Percentiles rank a stretch among this genome's conserved stretches.
phyloP scores from a whole-genome alignment of 2,888 invertebrate genomes.

The Ceratothoa steindachneri region DNA sequence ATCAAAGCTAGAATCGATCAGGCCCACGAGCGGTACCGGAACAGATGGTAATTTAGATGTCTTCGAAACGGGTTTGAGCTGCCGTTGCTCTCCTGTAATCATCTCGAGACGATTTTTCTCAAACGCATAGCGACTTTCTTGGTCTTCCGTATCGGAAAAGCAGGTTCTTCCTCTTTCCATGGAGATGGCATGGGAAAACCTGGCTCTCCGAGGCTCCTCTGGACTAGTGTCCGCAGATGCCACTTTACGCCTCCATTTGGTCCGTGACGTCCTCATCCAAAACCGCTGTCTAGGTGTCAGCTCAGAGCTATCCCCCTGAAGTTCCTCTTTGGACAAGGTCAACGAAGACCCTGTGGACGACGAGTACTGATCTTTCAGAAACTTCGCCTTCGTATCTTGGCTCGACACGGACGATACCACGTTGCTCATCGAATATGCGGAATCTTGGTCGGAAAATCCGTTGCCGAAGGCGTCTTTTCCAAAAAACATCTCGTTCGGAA shows the following conservation, averaged over 20 bases:
- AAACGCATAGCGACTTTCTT: slow-evolving; percentile 26
- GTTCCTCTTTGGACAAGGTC: background rate
- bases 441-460: background rate
- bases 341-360: background rate
- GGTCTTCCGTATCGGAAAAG: slow-evolving; percentile 41
- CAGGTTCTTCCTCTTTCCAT: slow-evolving; percentile 33
- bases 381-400: background rate
- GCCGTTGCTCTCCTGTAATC: background rate
- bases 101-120: too few species aligned
- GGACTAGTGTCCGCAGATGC: slow-evolving; percentile 47
- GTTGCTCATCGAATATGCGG: background rate
- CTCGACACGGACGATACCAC: too few species aligned
- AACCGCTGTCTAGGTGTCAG: slow-evolving; percentile 39
- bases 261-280: slow-evolving; percentile 41
- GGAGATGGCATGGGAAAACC: slow-evolving; percentile 37
- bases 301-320: background rate
- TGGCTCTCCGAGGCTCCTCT: slow-evolving; percentile 34
- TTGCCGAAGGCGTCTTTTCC: background rate
- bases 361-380: background rate
- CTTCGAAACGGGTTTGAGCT: background rate
- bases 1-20: background rate
- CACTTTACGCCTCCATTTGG: slow-evolving; percentile 44
- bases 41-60: background rate
- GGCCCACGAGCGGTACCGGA: background rate
- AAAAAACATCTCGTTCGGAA: background rate